Percentiles rank a stretch among this genome's conserved stretches.
Conservation (phyloP, 2,113 vertebrate species). For the Gobiocypris rarus region DNA sequence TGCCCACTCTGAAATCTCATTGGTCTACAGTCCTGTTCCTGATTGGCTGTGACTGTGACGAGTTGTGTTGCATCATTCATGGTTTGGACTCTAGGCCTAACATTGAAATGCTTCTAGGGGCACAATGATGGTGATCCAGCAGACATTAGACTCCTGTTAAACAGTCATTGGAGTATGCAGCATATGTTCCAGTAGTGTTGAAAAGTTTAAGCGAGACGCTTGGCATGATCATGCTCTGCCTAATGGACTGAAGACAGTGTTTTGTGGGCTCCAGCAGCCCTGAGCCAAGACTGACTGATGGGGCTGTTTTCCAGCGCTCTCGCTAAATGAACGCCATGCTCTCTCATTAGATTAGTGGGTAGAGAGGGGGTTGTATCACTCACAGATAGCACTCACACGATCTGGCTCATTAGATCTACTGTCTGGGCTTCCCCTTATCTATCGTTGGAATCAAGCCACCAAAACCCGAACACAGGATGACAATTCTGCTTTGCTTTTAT, state of each 20-base stretch:
- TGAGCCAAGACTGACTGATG: slow-evolving; percentile 22
- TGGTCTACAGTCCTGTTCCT: no score
- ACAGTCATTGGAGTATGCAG: background rate
- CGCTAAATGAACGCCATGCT: slow-evolving; percentile 16
- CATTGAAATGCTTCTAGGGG: background rate
- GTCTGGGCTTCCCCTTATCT: slow-evolving; percentile 10
- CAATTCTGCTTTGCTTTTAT: background rate
- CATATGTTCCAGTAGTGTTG: background rate
- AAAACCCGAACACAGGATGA: slow-evolving; percentile 1
- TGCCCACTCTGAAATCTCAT: no score
- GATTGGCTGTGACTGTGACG: no score
- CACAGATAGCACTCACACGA: slow-evolving; percentile 2
- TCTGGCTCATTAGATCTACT: slow-evolving; percentile 25
- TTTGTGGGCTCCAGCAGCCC: slow-evolving; percentile 10
- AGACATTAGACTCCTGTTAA: no score
- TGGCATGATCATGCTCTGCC: background rate
- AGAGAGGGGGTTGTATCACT: slow-evolving; percentile 13
- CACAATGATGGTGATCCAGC: background rate
- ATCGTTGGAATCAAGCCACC: slow-evolving; percentile 13
- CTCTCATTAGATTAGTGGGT: slow-evolving; percentile 33
- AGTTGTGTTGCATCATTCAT: background rate
- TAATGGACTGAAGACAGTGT: slow-evolving; percentile 25
- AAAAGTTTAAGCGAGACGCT: background rate
- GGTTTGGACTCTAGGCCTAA: background rate
- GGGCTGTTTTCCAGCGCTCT: slow-evolving; percentile 19